A percentile compares a stretch with the other conserved stretches of the same genome.
phyloP scores from a whole-genome alignment of 2,797 vertebrate genomes.

The Oreonectes daqikongensis region DNA sequence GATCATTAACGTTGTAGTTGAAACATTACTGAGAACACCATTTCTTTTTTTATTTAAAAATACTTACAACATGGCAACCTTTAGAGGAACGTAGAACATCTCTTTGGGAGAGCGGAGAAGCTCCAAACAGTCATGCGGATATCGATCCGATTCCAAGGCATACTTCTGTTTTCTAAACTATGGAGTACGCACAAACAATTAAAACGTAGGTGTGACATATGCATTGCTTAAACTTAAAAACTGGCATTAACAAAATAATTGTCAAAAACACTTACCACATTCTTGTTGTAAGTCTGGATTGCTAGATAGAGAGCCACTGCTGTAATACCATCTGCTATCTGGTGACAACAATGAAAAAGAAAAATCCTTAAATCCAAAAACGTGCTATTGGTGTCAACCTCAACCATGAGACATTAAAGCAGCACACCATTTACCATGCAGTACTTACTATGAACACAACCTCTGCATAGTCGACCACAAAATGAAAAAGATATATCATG shows the following conservation, averaged over 20 bases:
- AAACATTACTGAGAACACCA: too few relatives aligned
- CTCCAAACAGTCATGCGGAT: constrained; percentile 87
- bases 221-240: not conserved
- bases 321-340: constrained; percentile 91
- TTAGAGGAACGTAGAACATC: constrained; percentile 93
- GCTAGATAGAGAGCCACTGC: constrained; percentile 91
- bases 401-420: too few relatives aligned
- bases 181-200: not conserved
- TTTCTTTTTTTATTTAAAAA: not conserved
- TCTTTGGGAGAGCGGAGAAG: constrained; percentile 91
- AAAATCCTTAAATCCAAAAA: too few relatives aligned
- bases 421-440: not conserved
- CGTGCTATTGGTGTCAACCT: too few relatives aligned
- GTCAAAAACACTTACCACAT: constrained; percentile 82
- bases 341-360: not conserved
- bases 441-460: constrained; percentile 94
- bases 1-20: not conserved
- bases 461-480: constrained; percentile 93
- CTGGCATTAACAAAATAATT: not conserved
- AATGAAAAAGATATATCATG: constrained; percentile 97
- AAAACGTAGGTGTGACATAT: not conserved
- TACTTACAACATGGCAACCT: constrained; percentile 85
- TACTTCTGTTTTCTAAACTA: constrained; percentile 96
- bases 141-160: constrained; percentile 88
- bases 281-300: constrained; percentile 91